Conservation (phyloP, 2,797 vertebrate species). For the Acrossocheilus fasciatus region DNA sequence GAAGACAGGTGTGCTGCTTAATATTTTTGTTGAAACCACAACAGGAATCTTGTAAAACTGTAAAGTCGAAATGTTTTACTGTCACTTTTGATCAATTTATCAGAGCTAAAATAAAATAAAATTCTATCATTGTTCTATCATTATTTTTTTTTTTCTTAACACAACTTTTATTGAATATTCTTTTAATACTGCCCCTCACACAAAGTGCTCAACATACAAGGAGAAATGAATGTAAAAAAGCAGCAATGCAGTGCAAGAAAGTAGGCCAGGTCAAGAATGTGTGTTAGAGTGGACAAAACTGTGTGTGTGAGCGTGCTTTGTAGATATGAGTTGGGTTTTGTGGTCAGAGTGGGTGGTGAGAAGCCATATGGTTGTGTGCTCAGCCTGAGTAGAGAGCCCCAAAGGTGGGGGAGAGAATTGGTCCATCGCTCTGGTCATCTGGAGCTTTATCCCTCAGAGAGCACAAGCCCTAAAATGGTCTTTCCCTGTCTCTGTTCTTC, state of each 20-base stretch:
- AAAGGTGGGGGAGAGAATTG: constrained; percentile 44
- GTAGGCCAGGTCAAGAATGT: constrained; percentile 56
- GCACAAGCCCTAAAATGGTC: constrained; percentile 30
- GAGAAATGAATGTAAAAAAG: background rate
- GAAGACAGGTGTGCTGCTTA: background rate
- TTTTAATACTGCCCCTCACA: background rate
- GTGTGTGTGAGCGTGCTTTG: constrained; percentile 24
- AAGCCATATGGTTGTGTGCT: constrained; percentile 54
- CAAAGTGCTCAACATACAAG: background rate
- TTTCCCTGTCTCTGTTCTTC: constrained; percentile 18
- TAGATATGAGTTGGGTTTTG: constrained; percentile 38
- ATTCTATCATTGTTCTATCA: no score
- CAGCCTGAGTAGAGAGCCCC: constrained; percentile 48
- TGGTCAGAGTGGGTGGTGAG: constrained; percentile 50
- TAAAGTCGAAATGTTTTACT: background rate
- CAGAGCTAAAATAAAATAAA: background rate
- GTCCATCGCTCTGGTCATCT: constrained; percentile 49
- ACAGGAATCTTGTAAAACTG: background rate
- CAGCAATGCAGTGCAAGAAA: constrained; percentile 49
- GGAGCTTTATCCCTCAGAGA: constrained; percentile 45
- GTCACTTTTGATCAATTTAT: background rate
- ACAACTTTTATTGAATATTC: background rate
- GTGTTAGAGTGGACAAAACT: constrained; percentile 24
- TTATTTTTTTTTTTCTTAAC: no score
- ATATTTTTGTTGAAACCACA: background rate